Evolutionary conservation across 2,113 vertebrate species (phyloP).

Genomic region (Reinhardtius hippoglossoides): DNA sequence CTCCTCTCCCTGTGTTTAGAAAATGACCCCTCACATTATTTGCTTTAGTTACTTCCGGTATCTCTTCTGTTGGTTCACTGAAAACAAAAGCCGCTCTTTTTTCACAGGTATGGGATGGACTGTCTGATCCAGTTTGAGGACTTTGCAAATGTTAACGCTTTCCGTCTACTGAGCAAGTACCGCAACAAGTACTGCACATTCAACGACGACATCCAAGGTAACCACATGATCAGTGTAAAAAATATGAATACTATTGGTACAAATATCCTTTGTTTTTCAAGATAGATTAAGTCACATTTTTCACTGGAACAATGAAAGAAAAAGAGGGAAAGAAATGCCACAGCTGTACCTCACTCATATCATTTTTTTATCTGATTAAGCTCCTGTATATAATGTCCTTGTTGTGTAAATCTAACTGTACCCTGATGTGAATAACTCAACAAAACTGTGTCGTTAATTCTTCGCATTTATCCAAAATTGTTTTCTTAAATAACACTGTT

Average conservation of each 20-base stretch:
- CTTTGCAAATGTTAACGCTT: slow-evolving; percentile 96
- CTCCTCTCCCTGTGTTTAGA: background rate
- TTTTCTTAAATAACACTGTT: no score
- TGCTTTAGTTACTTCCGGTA: no score
- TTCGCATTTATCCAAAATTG: no score
- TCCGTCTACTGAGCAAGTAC: slow-evolving; percentile 94
- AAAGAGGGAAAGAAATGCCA: no score
- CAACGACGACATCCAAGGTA: slow-evolving; percentile 99
- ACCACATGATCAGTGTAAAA: background rate
- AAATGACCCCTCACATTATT: background rate
- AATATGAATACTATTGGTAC: background rate
- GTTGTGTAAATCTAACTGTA: no score
- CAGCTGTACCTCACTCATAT: no score
- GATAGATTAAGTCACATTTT: no score
- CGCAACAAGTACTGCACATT: slow-evolving; percentile 96
- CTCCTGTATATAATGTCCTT: no score
- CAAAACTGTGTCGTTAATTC: no score
- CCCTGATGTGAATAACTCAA: background rate
- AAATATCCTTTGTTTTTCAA: background rate
- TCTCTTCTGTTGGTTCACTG: background rate
- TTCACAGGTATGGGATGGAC: slow-evolving; percentile 89
- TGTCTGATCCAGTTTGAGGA: slow-evolving; percentile 99
- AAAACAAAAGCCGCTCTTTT: slow-evolving; percentile 5
- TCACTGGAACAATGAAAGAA: no score
- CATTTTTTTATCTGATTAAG: no score